A percentile compares a stretch with the other conserved stretches of the same genome.
Conservation (phyloP, 2,888 invertebrate genomes). For the Aporophyla nigra region DNA sequence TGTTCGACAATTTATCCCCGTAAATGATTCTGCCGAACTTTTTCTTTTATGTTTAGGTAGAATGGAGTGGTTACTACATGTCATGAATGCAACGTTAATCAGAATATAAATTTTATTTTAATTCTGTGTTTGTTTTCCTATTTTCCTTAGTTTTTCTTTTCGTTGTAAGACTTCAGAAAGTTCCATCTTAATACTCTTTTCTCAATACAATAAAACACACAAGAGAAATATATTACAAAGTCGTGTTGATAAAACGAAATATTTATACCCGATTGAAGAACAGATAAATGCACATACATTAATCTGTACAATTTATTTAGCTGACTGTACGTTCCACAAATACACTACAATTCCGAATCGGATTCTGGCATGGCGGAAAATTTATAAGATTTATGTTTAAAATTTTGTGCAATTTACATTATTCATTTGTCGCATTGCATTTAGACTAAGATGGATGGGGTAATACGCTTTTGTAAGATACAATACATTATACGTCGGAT, state of each 20-base stretch:
- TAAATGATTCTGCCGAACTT: slow-evolving; percentile 24
- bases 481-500: background rate
- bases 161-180: no score
- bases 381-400: slow-evolving; percentile 29
- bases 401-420: slow-evolving; percentile 17
- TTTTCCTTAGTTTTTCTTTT: background rate
- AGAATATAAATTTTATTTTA: background rate
- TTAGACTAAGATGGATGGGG: background rate
- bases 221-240: slow-evolving; percentile 1
- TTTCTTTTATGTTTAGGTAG: background rate
- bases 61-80: background rate
- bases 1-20: slow-evolving; percentile 27
- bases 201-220: no score
- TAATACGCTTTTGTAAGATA: background rate
- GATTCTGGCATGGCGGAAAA: slow-evolving; percentile 18
- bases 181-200: background rate
- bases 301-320: slow-evolving; percentile 44
- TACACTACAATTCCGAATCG: slow-evolving; percentile 17
- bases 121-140: background rate
- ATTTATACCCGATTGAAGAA: slow-evolving; percentile 5
- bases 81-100: background rate
- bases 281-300: slow-evolving; percentile 32
- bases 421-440: slow-evolving; percentile 18
- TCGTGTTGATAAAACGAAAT: slow-evolving; percentile 16
- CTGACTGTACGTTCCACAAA: slow-evolving; percentile 24